phyloP scores from a whole-genome alignment of 2,113 vertebrate genomes.

The Microcebus jonahi region DNA sequence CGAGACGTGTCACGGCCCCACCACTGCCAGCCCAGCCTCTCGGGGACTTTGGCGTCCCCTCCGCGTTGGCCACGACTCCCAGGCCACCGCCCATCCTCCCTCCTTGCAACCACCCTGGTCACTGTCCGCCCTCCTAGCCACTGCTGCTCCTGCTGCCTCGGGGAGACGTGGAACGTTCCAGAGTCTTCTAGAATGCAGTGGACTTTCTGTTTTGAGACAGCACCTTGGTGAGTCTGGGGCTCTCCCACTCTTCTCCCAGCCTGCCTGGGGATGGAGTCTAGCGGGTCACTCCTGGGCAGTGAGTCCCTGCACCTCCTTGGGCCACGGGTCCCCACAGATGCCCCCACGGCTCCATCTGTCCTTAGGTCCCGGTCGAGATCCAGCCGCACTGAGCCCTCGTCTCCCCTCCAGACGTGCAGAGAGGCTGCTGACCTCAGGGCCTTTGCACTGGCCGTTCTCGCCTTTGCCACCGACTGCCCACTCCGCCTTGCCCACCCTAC shows the following conservation, averaged over 20 bases:
- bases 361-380: too few species aligned
- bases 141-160: neutral
- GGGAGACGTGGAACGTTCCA: fast-evolving
- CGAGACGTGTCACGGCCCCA: neutral
- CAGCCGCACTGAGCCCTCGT: too few species aligned
- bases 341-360: too few species aligned
- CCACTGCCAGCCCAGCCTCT: neutral
- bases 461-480: neutral
- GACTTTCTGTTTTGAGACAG: neutral
- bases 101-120: too few species aligned
- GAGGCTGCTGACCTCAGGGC: neutral
- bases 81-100: neutral
- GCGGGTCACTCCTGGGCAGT: too few species aligned
- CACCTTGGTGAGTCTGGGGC: neutral
- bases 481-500: neutral
- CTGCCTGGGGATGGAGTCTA: too few species aligned
- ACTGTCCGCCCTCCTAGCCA: fast-evolving
- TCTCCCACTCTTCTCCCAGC: too few species aligned
- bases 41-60: too few species aligned
- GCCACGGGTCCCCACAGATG: too few species aligned
- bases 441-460: neutral
- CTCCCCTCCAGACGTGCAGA: too few species aligned
- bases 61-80: neutral
- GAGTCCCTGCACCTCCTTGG: too few species aligned
- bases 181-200: neutral